Conservation (phyloP, 2,113 vertebrate genomes). For the Butorides virescens region DNA sequence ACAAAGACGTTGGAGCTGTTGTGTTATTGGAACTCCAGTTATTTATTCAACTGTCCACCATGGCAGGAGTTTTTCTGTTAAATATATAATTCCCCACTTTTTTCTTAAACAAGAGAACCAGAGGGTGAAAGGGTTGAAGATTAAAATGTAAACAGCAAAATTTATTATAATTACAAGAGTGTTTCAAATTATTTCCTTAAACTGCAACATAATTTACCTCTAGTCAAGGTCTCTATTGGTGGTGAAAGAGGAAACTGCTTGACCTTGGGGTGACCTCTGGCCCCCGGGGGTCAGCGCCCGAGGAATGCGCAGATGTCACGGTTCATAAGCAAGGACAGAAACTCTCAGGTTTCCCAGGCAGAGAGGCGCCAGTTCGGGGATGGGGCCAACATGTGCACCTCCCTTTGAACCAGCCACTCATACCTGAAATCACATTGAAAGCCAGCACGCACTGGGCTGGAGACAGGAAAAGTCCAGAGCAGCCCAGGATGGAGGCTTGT, state of each 20-base stretch:
- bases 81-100: slow-evolving; percentile 46
- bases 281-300: slow-evolving; percentile 80
- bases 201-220: slow-evolving; percentile 75
- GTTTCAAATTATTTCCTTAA: slow-evolving; percentile 82
- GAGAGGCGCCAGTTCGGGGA: slow-evolving; percentile 81
- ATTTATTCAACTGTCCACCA: slow-evolving; percentile 57
- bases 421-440: slow-evolving; percentile 64
- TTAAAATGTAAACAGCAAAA: slow-evolving; percentile 82
- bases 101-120: slow-evolving; percentile 54
- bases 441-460: background rate
- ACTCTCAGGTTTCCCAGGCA: slow-evolving; percentile 82
- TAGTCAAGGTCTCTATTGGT: slow-evolving; percentile 76
- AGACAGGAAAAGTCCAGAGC: background rate
- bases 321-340: slow-evolving; percentile 78
- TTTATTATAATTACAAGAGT: slow-evolving; percentile 83
- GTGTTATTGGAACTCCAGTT: slow-evolving; percentile 28
- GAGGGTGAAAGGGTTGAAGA: slow-evolving; percentile 75
- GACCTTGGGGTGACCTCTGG: slow-evolving; percentile 79
- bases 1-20: slow-evolving; percentile 31
- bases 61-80: slow-evolving; percentile 41
- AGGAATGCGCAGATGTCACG: slow-evolving; percentile 89
- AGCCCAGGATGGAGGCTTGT: background rate
- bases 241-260: slow-evolving; percentile 84
- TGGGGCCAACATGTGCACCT: slow-evolving; percentile 75
- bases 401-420: slow-evolving; percentile 67